A percentile compares a stretch with the other conserved stretches of the same genome.
Evolutionary conservation across 2,888 invertebrate species (phyloP).

Genomic region (Frankliniella fusca): DNA sequence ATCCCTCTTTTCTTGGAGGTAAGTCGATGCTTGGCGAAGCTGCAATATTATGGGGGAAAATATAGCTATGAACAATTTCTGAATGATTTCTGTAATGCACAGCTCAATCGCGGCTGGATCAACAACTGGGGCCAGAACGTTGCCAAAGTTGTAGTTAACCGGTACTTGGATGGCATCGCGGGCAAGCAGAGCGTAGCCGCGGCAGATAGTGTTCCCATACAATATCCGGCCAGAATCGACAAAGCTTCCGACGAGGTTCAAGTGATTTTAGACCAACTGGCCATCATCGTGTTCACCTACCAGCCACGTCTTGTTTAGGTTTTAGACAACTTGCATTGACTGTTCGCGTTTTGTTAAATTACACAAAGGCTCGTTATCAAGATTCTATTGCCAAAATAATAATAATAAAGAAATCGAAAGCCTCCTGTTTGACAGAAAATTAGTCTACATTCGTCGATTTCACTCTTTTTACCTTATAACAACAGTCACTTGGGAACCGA

Average conservation of each 20-base stretch:
- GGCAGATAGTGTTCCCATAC: neutral
- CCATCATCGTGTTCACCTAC: neutral
- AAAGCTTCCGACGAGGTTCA: neutral
- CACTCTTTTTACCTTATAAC: neutral
- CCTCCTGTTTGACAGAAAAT: neutral
- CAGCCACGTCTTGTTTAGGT: neutral
- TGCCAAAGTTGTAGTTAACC: neutral
- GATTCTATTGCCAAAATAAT: neutral
- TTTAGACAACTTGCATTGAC: neutral
- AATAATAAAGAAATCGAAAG: neutral
- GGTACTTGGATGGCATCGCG: neutral
- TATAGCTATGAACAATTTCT: no score
- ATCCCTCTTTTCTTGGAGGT: neutral
- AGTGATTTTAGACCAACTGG: neutral
- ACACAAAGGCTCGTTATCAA: neutral
- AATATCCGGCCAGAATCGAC: neutral
- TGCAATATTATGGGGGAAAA: no score
- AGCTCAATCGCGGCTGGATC: conserved; percentile 1
- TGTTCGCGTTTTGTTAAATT: neutral
- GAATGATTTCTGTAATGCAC: neutral
- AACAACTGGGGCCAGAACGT: conserved; percentile 6
- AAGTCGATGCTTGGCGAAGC: neutral
- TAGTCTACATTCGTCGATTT: neutral
- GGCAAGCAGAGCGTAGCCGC: neutral
- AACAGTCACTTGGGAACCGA: neutral